Evolutionary conservation across 2,113 vertebrate genomes (phyloP).

Genomic region (Solea senegalensis): DNA sequence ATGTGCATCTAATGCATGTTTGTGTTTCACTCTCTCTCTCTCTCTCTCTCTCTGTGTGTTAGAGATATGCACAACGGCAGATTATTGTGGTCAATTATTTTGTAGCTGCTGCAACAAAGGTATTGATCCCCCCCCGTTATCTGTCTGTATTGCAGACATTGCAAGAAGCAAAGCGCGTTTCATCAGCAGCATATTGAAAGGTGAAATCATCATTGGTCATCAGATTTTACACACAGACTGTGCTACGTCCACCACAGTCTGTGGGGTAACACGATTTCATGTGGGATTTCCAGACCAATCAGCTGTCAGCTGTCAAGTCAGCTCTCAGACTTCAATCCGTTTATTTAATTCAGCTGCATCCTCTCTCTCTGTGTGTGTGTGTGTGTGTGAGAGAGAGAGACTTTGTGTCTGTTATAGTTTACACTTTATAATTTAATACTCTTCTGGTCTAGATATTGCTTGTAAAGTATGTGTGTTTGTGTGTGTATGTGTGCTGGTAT

Average conservation of each 20-base stretch:
- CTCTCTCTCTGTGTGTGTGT: background rate
- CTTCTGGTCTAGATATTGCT: constrained; percentile 56
- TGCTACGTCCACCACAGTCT: background rate
- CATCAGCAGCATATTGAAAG: constrained; percentile 24
- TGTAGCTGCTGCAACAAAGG: constrained; percentile 26
- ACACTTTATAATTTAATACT: constrained; percentile 3
- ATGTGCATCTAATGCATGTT: constrained; percentile 29
- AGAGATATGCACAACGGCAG: constrained; percentile 10
- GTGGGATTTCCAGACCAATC: constrained; percentile 22
- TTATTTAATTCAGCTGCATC: constrained; percentile 29
- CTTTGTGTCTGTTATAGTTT: no score
- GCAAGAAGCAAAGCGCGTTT: constrained; percentile 19
- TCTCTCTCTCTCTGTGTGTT: constrained; percentile 1
- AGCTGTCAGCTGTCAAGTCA: constrained; percentile 19
- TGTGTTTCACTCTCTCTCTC: constrained; percentile 18
- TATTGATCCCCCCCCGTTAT: constrained; percentile 40
- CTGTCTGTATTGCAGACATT: constrained; percentile 31
- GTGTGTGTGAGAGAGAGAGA: background rate
- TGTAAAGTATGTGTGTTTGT: constrained; percentile 31
- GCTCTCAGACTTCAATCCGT: constrained; percentile 41
- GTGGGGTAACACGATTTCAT: constrained; percentile 11
- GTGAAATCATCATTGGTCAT: constrained; percentile 29
- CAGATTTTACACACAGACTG: constrained; percentile 3
- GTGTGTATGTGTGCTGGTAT: background rate
- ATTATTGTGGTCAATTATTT: constrained; percentile 50